Conservation (phyloP, 2,113 vertebrate genomes). For the Lontra canadensis region DNA sequence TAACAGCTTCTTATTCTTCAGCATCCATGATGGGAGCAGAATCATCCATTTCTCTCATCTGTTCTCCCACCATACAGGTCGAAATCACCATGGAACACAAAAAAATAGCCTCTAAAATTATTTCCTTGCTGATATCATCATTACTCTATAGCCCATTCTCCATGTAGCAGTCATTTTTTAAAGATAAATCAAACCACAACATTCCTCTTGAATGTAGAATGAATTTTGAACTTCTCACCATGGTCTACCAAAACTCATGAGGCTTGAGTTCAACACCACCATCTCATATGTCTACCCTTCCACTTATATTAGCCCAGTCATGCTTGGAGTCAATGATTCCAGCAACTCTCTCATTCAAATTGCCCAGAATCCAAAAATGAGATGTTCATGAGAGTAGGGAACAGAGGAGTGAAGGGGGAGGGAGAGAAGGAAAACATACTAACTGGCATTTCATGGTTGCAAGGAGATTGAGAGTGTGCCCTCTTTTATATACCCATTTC, state of each 20-base stretch:
- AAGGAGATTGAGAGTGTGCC: background rate
- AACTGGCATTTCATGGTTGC: background rate
- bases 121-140: background rate
- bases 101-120: background rate
- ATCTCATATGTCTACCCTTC: background rate
- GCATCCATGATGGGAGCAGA: background rate
- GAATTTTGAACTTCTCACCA: background rate
- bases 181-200: background rate
- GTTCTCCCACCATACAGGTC: background rate
- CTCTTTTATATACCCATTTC: background rate
- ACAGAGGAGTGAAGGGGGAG: too few relatives aligned
- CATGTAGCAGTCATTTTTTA: background rate
- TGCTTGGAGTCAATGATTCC: background rate
- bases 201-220: background rate
- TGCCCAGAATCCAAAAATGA: background rate
- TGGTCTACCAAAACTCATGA: background rate
- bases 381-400: background rate
- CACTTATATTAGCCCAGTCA: background rate
- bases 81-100: background rate
- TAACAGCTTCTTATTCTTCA: background rate
- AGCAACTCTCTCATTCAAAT: background rate
- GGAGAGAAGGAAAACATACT: background rate
- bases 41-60: background rate
- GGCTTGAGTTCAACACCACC: background rate
- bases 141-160: background rate